Percentiles rank a stretch among this genome's conserved stretches.
Evolutionary conservation across 2,113 vertebrate species (phyloP).

Genomic region (Cyprinodon brontotheroides): DNA sequence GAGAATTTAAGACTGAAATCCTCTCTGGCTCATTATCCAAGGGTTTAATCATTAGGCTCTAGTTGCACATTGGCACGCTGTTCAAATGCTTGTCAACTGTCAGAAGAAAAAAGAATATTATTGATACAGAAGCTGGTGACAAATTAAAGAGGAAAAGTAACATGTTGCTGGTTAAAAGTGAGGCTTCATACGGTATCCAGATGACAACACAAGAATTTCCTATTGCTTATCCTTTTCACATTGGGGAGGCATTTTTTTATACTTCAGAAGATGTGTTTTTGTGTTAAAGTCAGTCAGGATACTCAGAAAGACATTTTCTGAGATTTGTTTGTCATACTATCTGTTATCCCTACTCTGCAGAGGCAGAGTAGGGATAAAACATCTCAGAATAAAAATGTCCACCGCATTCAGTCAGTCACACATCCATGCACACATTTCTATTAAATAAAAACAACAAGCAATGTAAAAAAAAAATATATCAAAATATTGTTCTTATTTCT

Average conservation of each 20-base stretch:
- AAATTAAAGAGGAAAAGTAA: not conserved
- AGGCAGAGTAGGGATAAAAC: not conserved
- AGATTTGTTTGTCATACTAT: not conserved
- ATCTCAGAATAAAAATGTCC: too few relatives aligned
- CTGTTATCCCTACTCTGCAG: not conserved
- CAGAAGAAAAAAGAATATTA: not conserved
- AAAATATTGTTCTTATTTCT: too few relatives aligned
- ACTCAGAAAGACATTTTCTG: not conserved
- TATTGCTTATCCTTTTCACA: not conserved
- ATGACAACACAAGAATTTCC: not conserved
- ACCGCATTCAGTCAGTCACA: too few relatives aligned
- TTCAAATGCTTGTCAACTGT: constrained; percentile 1
- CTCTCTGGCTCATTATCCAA: constrained; percentile 36
- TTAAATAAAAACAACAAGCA: too few relatives aligned
- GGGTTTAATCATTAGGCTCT: constrained; percentile 27
- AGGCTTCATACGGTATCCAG: not conserved
- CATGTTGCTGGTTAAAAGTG: not conserved
- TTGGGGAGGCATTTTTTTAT: not conserved
- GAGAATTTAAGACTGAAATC: constrained; percentile 17
- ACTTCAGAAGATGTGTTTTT: not conserved
- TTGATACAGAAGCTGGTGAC: not conserved
- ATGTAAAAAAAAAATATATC: too few relatives aligned
- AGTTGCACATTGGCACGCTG: not conserved
- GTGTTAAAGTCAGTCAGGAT: not conserved
- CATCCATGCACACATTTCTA: too few relatives aligned